These are phyloP conservation scores for Chelonus insularis DNA, from an alignment of 1,140 invertebrate species.

Conservation along the genomic window DNA sequence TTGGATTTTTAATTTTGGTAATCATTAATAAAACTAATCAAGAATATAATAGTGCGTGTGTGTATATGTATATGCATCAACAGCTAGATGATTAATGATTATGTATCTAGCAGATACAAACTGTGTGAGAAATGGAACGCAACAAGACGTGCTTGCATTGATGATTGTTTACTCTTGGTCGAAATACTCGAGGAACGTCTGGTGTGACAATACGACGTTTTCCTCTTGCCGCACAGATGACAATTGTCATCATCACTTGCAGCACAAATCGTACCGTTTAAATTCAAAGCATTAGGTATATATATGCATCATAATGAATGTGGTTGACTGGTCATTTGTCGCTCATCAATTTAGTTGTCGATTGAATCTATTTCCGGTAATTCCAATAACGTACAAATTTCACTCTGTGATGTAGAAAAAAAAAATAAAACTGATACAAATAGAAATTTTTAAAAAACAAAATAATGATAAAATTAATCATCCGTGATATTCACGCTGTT, in stretches of 20 bases:
- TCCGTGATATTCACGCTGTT: background rate
- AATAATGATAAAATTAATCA: background rate
- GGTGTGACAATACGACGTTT: conserved; percentile 9
- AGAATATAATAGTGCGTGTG: no score
- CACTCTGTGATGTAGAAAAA: background rate
- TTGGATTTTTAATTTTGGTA: no score
- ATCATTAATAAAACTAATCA: no score
- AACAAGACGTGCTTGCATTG: conserved; percentile 13
- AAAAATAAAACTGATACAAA: background rate
- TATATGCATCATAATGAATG: conserved; percentile 12
- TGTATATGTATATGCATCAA: no score
- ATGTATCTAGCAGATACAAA: background rate
- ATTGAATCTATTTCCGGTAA: conserved; percentile 2
- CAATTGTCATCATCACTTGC: conserved; percentile 14
- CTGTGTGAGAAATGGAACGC: background rate
- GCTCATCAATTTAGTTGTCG: conserved; percentile 1
- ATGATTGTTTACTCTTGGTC: conserved; percentile 20
- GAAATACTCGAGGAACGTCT: background rate
- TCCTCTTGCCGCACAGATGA: conserved; percentile 11
- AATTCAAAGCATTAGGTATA: background rate
- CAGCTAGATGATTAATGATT: no score
- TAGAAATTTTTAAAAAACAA: no score
- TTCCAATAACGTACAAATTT: background rate
- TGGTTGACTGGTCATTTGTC: conserved; percentile 1
- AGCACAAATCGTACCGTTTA: background rate